Evolutionary conservation across 2,888 invertebrate species (phyloP).

Genomic region (Acheta domesticus): DNA sequence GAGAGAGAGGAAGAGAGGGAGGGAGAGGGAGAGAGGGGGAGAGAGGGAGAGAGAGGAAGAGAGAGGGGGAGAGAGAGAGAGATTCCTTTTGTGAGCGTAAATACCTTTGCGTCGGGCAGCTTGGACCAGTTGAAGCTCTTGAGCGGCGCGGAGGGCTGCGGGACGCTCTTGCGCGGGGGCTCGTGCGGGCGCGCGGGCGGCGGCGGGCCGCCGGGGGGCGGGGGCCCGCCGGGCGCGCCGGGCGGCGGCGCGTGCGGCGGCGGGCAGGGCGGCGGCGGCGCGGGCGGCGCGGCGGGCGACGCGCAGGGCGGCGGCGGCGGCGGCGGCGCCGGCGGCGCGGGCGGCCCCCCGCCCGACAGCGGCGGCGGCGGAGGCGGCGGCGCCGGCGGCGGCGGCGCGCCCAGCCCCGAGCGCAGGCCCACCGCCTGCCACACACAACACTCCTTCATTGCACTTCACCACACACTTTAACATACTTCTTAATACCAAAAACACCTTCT

Average conservation of each 20-base stretch:
- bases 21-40: no score
- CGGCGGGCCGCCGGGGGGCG: conserved; percentile 46
- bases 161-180: conserved; percentile 72
- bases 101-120: conserved; percentile 83
- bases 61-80: no score
- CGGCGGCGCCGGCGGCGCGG: conserved; percentile 23
- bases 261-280: conserved; percentile 55
- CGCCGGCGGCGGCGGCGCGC: background rate
- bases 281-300: conserved; percentile 58
- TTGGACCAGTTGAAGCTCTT: conserved; percentile 99
- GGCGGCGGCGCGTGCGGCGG: conserved; percentile 48
- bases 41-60: no score
- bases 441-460: no score
- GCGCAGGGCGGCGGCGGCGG: conserved; percentile 45
- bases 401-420: conserved; percentile 29
- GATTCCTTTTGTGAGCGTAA: no score
- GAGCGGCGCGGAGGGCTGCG: conserved; percentile 85
- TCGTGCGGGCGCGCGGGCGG: conserved; percentile 40
- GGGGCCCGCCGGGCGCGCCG: conserved; percentile 45
- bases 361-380: conserved; percentile 23
- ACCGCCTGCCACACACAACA: conserved; percentile 30
- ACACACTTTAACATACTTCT: no score
- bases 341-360: background rate
- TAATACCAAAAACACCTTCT: no score
- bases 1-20: no score